phyloP scores from a whole-genome alignment of 35 echinoderm and acorn worm genomes.

The Chiridota heheva region DNA sequence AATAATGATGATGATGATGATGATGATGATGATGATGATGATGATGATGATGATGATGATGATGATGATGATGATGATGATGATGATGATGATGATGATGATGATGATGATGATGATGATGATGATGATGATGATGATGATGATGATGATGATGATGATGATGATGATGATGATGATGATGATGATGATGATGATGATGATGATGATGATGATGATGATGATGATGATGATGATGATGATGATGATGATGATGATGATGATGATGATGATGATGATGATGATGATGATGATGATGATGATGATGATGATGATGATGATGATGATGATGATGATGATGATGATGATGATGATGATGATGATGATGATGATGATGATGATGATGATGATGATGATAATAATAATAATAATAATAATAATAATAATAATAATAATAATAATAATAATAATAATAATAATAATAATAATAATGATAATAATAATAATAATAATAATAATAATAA shows the following conservation, averaged over 20 bases:
- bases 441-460: neutral
- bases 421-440: neutral
- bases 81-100: neutral
- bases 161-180: neutral
- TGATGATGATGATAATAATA: neutral
- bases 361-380: neutral
- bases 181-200: neutral
- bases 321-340: neutral
- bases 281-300: neutral
- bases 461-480: no score
- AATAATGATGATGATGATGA: neutral
- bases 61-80: neutral
- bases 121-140: constrained; percentile 2
- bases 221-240: neutral
- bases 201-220: neutral
- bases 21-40: neutral
- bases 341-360: neutral
- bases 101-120: neutral
- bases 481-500: no score
- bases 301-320: neutral
- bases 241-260: neutral
- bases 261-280: neutral
- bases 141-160: neutral
- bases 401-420: neutral
- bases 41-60: neutral